A percentile compares a stretch with the other conserved stretches of the same genome.
Evolutionary conservation across 2,888 invertebrate species (phyloP).

Genomic region (Habroteleia sp.): DNA sequence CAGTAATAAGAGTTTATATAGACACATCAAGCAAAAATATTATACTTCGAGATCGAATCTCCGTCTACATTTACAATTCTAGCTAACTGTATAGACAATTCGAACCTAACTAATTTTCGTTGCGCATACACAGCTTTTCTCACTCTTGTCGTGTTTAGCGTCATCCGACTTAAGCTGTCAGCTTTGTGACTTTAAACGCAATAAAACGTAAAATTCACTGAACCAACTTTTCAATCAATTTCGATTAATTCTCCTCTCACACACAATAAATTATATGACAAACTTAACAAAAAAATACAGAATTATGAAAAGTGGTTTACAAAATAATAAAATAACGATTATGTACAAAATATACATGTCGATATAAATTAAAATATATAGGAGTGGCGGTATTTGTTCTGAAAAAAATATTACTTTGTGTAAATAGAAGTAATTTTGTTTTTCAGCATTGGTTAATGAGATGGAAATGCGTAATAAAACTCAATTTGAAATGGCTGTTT

Average conservation of each 20-base stretch:
- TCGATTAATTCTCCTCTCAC: background rate
- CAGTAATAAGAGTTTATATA: conserved; percentile 24
- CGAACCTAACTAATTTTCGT: conserved; percentile 71
- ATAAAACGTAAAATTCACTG: background rate
- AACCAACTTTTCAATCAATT: too few relatives aligned
- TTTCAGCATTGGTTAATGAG: too few relatives aligned
- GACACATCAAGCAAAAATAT: conserved; percentile 33
- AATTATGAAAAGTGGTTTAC: background rate
- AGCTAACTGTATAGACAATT: conserved; percentile 53
- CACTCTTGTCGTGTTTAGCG: conserved; percentile 69
- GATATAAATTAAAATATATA: background rate
- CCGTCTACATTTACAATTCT: conserved; percentile 44
- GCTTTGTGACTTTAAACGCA: background rate
- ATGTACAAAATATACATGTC: background rate
- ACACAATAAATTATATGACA: background rate
- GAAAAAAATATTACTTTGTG: background rate
- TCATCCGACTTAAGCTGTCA: conserved; percentile 25
- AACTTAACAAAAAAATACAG: background rate
- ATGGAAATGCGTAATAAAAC: conserved; percentile 38
- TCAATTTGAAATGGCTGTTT: conserved; percentile 31
- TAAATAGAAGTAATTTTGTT: too few relatives aligned
- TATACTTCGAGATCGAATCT: conserved; percentile 13
- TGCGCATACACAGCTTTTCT: conserved; percentile 77
- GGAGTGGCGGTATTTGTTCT: too few relatives aligned
- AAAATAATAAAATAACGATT: background rate